Evolutionary conservation across 2,888 invertebrate species (phyloP), one percentile per base, ranked within the genome.

Genomic region (Alitta virens): DNA sequence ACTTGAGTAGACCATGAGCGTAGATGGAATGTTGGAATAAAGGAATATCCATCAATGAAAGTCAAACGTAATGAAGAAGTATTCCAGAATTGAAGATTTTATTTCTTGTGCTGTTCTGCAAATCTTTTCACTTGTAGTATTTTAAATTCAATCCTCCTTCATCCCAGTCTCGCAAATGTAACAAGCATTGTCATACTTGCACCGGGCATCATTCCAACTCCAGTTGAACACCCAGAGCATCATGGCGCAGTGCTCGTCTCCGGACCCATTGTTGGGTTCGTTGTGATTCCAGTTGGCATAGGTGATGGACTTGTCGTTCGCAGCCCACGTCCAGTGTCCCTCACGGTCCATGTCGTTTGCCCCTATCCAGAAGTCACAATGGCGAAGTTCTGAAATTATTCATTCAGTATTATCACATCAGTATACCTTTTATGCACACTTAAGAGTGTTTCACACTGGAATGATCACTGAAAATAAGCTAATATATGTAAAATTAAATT

Each of bases 361-460:
- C 1, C 70, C 68, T 2, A 55, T 62, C 70, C 70, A 70, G 63
- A 67, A 67, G 56, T 70, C 66, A 42, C 70, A 69, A 54, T 70
- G 68, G 7, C 65, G 64, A 5, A 68, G 60, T 9, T 66, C 69
- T 69, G 64, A 21, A 51, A 63, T 16, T 50, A n/a, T 50, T n/a
- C n/a, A n/a, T n/a, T n/a, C n/a, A n/a, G n/a, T n/a, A n/a, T n/a
- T n/a, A n/a, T n/a, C n/a, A n/a, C n/a, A n/a, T n/a, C n/a, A n/a
- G n/a, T n/a, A n/a, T n/a, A n/a, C n/a, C n/a, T n/a, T n/a, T n/a
- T n/a, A n/a, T n/a, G n/a, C n/a, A n/a, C n/a, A n/a, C n/a, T n/a
- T n/a, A n/a, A n/a, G n/a, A n/a, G n/a, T n/a, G n/a, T n/a, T n/a
- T n/a, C n/a, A n/a, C n/a, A n/a, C n/a, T n/a, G n/a, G n/a, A n/a